Evolutionary conservation across 2,797 vertebrate genomes (phyloP).

Genomic region (Scleropages formosus): DNA sequence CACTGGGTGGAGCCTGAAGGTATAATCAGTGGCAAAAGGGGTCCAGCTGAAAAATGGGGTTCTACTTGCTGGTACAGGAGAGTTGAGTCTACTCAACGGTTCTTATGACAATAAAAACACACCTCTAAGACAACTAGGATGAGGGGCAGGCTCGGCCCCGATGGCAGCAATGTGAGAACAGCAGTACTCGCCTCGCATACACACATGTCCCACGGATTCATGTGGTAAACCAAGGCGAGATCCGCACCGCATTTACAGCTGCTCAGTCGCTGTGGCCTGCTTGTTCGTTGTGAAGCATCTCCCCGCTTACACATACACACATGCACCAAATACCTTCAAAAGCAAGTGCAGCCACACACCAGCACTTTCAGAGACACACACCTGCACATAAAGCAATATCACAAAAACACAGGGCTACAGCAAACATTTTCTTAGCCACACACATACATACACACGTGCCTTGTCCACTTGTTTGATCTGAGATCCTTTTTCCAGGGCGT

Average conservation of each 20-base stretch:
- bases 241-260: background rate
- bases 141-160: background rate
- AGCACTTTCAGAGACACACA: conserved; percentile 11
- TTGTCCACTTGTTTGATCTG: conserved; percentile 45
- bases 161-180: no score
- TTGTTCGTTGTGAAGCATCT: background rate
- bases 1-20: background rate
- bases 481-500: conserved; percentile 53
- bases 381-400: background rate
- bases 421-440: background rate
- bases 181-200: background rate
- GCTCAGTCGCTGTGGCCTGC: background rate
- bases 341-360: background rate
- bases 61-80: background rate
- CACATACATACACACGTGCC: background rate
- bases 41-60: background rate
- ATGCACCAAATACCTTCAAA: conserved; percentile 27
- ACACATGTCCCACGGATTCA: background rate
- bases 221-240: conserved; percentile 13
- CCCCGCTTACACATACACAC: conserved; percentile 6
- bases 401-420: background rate
- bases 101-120: background rate
- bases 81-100: background rate
- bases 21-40: conserved; percentile 12
- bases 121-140: background rate